A percentile compares a stretch with the other conserved stretches of the same genome.
Conservation (phyloP, 2,797 vertebrate genomes). For the Rhinoraja longicauda region DNA sequence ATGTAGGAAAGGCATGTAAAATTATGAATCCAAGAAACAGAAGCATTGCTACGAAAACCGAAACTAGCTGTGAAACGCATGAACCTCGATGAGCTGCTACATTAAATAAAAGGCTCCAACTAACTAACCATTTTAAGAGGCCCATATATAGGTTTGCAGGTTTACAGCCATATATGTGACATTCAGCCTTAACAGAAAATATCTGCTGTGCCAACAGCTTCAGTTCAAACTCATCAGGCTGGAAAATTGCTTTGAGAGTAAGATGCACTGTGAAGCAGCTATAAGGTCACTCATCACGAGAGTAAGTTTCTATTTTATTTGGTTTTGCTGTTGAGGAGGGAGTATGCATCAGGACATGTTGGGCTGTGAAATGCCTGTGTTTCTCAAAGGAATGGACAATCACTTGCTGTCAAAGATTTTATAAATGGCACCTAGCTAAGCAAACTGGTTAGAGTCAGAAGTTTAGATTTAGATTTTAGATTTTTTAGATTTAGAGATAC, state of each 20-base stretch:
- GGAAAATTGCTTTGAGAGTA: slow-evolving; percentile 31
- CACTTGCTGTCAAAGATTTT: slow-evolving; percentile 26
- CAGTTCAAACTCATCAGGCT: slow-evolving; percentile 24
- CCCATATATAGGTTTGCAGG: not conserved
- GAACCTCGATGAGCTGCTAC: not conserved
- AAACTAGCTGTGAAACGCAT: not conserved
- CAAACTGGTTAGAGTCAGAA: not conserved
- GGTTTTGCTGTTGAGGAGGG: not conserved
- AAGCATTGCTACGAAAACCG: not conserved
- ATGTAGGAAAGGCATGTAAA: not conserved
- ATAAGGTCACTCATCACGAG: not conserved
- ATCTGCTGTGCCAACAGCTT: slow-evolving; percentile 15
- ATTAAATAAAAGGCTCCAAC: not conserved
- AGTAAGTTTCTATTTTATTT: slow-evolving; percentile 1
- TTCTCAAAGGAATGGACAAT: not conserved
- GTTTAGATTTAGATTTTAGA: too few relatives aligned
- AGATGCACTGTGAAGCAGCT: not conserved
- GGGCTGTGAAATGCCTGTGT: not conserved
- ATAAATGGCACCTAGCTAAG: not conserved
- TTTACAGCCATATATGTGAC: not conserved
- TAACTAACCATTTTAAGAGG: not conserved
- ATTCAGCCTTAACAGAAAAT: slow-evolving; percentile 10
- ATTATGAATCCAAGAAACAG: not conserved
- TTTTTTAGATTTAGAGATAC: too few relatives aligned
- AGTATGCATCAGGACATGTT: not conserved